Evolutionary conservation across 2,113 vertebrate genomes (phyloP).

Genomic region (Macroglossus sobrinus): DNA sequence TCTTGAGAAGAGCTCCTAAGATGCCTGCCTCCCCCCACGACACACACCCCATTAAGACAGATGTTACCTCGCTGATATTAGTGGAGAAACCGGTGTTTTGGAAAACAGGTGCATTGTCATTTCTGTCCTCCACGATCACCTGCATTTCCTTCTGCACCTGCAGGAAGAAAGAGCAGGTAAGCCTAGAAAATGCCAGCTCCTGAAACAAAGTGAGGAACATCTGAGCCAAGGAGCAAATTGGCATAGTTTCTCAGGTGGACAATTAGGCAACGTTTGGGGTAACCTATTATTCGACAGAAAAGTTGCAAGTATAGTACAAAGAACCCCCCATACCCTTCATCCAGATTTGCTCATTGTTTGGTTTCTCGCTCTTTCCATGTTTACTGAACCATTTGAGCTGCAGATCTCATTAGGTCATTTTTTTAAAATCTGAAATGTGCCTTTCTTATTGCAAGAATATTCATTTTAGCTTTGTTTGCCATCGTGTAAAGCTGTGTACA

Average conservation of each 20-base stretch:
- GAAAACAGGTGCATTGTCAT: slow-evolving; percentile 87
- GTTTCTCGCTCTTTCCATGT: background rate
- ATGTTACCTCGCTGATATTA: slow-evolving; percentile 82
- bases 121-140: slow-evolving; percentile 80
- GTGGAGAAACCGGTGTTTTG: slow-evolving; percentile 62
- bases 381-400: background rate
- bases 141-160: accelerated
- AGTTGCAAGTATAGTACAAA: background rate
- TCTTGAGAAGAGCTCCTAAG: background rate
- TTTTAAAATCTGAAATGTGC: background rate
- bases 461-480: background rate
- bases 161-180: background rate
- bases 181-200: background rate
- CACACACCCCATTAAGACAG: background rate
- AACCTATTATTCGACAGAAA: background rate
- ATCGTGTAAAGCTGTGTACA: background rate
- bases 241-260: background rate
- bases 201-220: background rate
- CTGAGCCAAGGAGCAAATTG: background rate
- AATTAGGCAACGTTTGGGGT: background rate
- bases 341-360: background rate
- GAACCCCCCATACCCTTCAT: background rate
- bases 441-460: background rate
- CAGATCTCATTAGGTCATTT: background rate
- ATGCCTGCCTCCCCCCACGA: background rate